These are phyloP conservation scores for Nebria brevicollis DNA, from an alignment of 2,888 invertebrate species.

Conservation along the genomic window DNA sequence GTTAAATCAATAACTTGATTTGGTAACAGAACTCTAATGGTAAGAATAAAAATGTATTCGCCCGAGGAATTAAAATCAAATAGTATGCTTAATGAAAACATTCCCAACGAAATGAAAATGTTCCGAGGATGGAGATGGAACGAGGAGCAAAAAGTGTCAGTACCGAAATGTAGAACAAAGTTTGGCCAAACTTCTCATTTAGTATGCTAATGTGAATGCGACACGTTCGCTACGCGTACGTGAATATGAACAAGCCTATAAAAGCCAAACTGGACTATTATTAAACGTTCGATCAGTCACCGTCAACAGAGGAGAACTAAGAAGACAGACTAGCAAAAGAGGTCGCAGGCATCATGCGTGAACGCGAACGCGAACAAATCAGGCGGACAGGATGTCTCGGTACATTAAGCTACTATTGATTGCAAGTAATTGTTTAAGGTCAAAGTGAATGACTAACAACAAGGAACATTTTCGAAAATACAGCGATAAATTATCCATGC, in stretches of 20 bases:
- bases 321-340: neutral
- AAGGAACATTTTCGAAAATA: constrained; percentile 22
- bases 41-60: neutral
- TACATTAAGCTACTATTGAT: constrained; percentile 28
- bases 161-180: constrained; percentile 30
- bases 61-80: neutral
- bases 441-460: constrained; percentile 14
- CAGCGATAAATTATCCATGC: constrained; percentile 11
- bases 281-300: constrained; percentile 1
- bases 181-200: constrained; percentile 24
- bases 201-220: constrained; percentile 24
- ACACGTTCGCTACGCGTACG: neutral
- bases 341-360: constrained; percentile 10
- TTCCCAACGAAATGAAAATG: constrained; percentile 26
- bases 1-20: neutral
- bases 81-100: neutral
- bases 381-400: constrained; percentile 3
- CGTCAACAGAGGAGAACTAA: constrained; percentile 1
- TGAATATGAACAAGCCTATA: neutral
- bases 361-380: neutral
- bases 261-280: constrained; percentile 1
- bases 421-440: constrained; percentile 32
- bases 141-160: constrained; percentile 21
- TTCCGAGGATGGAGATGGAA: constrained; percentile 14
- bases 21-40: neutral